Evolutionary conservation across 1,140 invertebrate genomes (phyloP), one percentile per base, ranked within the genome.

Genomic region (Diorhabda sublineata): DNA sequence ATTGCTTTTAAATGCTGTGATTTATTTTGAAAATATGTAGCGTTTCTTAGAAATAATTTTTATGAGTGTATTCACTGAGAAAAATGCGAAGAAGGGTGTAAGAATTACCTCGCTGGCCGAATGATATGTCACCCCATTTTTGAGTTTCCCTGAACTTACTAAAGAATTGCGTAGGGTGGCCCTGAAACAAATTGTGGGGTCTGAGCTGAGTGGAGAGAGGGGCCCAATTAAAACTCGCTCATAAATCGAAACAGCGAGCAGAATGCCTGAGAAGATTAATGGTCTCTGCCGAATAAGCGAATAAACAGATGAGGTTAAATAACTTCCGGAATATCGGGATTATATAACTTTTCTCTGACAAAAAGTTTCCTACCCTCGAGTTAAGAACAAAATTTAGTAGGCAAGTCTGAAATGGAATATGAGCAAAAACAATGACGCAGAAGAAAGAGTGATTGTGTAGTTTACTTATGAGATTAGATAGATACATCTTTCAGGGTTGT

Each of bases 351-450:
- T 66, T 61, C 58, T 58, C 58, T 58, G 63, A 66, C 72, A 73
- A 73, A 73, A 73, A 73, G 64, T 71, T 73, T 73, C 42, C 66
- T 58, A 60, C 64, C 68, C 69, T 26, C 44, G 64, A 56, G 64
- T 58, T 65, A 47, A 65, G 61, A 43, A 45, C 58, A 61, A 67
- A 67, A 72, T 72, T 72, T 72, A 72, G 58, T 67, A 61, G 56
- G 63, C 61, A 44, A 43, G 68, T 57, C 67, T 64, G 61, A 64
- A 71, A 45, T 69, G 70, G 66, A 64, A 70, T 71, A 69, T 69
- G 69, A 74, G 71, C 72, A 76, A 76, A 76, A 76, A 76, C 75
- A 76, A 76, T 76, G 75, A 72, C 60, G 69, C 74, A 72, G 72
- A 71, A 73, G 70, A 73, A 71, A 73, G 70, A 73, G 71, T 52